A percentile compares a stretch with the other conserved stretches of the same genome.
Conservation (phyloP, 2,113 vertebrate species). For the Enhydra lutris region DNA sequence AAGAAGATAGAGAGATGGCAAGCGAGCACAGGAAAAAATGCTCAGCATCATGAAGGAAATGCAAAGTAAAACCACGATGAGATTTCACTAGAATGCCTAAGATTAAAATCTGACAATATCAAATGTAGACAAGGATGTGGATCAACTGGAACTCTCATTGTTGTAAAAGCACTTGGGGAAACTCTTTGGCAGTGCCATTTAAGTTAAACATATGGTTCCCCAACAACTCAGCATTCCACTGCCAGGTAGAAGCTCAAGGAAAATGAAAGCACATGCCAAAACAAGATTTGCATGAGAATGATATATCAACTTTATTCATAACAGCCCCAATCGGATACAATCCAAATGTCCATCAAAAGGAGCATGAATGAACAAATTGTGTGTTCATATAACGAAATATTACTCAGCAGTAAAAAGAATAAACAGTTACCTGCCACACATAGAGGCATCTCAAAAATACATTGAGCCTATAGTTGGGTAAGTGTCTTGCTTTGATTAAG, state of each 20-base stretch:
- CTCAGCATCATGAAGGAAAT: neutral
- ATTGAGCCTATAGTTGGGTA: neutral
- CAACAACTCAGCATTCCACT: neutral
- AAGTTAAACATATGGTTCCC: neutral
- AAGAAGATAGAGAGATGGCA: neutral
- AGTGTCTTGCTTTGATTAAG: neutral
- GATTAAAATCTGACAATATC: neutral
- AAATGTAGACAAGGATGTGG: neutral
- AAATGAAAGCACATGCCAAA: neutral
- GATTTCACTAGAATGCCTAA: neutral
- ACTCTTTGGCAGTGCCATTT: neutral
- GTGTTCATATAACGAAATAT: neutral
- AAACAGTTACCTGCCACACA: neutral
- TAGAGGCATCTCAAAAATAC: neutral
- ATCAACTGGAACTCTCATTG: neutral
- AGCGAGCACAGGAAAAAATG: neutral
- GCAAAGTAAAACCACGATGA: neutral
- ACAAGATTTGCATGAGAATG: neutral
- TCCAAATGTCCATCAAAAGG: neutral
- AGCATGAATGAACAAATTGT: neutral
- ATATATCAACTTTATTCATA: neutral
- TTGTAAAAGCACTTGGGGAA: neutral
- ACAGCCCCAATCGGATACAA: neutral
- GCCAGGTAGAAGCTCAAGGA: neutral
- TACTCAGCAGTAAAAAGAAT: neutral